Conservation (phyloP, 1,140 invertebrate genomes). For the Micrasema minimum region DNA sequence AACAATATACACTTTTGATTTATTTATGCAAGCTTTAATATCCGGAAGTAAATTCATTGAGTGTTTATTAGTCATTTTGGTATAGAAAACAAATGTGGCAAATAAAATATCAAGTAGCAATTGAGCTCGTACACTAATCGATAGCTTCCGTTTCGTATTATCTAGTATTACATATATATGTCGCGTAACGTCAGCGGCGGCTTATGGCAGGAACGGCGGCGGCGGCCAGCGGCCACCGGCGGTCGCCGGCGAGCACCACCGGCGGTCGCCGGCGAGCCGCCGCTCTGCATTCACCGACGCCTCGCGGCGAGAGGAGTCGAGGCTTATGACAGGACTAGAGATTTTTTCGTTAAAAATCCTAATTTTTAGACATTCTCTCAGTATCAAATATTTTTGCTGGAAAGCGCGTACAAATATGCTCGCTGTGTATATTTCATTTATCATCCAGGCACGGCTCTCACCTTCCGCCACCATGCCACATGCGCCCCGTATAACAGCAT, state of each 20-base stretch:
- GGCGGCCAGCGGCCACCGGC: neutral
- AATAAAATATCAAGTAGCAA: slow-evolving; percentile 43
- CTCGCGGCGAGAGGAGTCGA: slow-evolving; percentile 37
- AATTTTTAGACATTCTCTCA: slow-evolving; percentile 48
- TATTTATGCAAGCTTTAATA: slow-evolving; percentile 67
- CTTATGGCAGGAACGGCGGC: slow-evolving; percentile 8
- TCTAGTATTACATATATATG: slow-evolving; percentile 27
- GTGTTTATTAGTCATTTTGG: slow-evolving; percentile 58
- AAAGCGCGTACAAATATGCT: slow-evolving; percentile 51
- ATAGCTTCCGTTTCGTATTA: slow-evolving; percentile 37
- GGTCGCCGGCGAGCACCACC: neutral
- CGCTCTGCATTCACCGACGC: neutral
- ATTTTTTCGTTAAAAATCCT: slow-evolving; percentile 52
- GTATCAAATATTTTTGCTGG: slow-evolving; percentile 48
- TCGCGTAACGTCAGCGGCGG: slow-evolving; percentile 5
- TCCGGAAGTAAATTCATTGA: slow-evolving; percentile 63
- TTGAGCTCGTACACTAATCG: slow-evolving; percentile 39
- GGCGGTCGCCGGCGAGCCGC: neutral
- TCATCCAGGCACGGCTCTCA: slow-evolving; percentile 23
- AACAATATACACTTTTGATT: slow-evolving; percentile 68
- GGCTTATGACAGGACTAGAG: slow-evolving; percentile 48
- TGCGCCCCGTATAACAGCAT: neutral
- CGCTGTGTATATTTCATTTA: slow-evolving; percentile 35
- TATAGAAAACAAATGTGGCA: slow-evolving; percentile 35
- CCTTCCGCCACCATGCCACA: slow-evolving; percentile 4